These are phyloP conservation scores for Anguilla marmorata DNA, from an alignment of 2,797 vertebrate genomes.

Conservation along the genomic window DNA sequence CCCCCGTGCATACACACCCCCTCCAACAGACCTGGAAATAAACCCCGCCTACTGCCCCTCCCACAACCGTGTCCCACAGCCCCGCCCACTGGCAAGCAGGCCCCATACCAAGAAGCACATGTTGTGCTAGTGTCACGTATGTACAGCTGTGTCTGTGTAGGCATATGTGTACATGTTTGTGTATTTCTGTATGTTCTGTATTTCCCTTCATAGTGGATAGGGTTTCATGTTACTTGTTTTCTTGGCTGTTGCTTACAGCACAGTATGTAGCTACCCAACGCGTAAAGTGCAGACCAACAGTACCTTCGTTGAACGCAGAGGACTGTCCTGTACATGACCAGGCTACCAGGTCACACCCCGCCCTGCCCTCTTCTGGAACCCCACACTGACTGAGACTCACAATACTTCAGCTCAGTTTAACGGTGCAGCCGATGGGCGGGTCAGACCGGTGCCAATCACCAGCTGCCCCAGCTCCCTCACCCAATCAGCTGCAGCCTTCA, in stretches of 20 bases:
- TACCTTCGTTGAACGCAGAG: background rate
- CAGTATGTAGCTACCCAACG: background rate
- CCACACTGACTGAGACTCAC: background rate
- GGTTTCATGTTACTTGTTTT: background rate
- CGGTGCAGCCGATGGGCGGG: no score
- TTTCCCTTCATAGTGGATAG: background rate
- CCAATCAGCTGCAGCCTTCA: background rate
- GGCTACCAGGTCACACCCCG: background rate
- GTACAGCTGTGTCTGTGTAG: background rate
- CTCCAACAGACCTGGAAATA: constrained; percentile 6
- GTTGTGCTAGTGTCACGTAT: no score
- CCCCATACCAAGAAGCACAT: background rate
- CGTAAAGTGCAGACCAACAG: background rate
- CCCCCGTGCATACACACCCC: background rate
- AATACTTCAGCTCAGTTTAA: background rate
- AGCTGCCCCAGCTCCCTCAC: background rate
- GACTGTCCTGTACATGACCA: background rate
- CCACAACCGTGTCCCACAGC: constrained; percentile 15
- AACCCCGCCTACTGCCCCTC: background rate
- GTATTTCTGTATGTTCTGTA: background rate
- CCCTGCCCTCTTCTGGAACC: background rate
- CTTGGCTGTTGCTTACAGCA: background rate
- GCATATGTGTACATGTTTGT: background rate
- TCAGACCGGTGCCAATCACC: background rate
- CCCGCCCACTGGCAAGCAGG: constrained; percentile 6